Percentiles rank a stretch among this genome's conserved stretches.
Evolutionary conservation across 2,797 vertebrate genomes (phyloP).

Genomic region (Darevskia mixta): DNA sequence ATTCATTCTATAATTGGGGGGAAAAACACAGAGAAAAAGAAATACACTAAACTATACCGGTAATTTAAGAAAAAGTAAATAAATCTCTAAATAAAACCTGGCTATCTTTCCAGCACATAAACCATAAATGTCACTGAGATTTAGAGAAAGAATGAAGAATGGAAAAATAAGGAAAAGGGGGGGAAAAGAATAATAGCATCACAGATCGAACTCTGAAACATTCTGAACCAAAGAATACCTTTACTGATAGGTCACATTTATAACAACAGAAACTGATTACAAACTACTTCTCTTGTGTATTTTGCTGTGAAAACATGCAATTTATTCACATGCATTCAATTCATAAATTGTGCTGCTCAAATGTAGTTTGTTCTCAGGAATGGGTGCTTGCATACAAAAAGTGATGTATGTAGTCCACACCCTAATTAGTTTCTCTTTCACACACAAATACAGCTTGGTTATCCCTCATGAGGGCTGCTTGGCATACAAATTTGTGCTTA

Average conservation of each 20-base stretch:
- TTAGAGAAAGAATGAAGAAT: constrained; percentile 3
- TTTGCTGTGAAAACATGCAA: constrained; percentile 19
- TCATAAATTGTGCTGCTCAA: background rate
- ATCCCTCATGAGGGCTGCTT: constrained; percentile 58
- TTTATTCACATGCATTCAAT: background rate
- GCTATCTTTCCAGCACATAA: background rate
- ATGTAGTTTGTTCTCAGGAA: background rate
- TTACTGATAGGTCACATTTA: constrained; percentile 13
- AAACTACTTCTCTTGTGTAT: background rate
- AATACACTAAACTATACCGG: background rate
- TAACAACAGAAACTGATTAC: constrained; percentile 22
- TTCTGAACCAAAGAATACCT: constrained; percentile 13
- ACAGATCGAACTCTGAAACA: constrained; percentile 11
- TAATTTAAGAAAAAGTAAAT: background rate
- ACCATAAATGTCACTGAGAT: background rate
- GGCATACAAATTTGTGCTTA: constrained; percentile 68
- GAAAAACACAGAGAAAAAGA: background rate
- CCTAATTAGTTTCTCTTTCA: constrained; percentile 13
- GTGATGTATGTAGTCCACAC: constrained; percentile 8
- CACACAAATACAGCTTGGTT: background rate
- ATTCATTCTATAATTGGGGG: background rate
- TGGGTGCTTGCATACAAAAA: background rate
- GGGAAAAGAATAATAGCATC: background rate
- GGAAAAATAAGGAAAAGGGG: background rate
- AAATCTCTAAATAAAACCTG: background rate